Evolutionary conservation across 2,113 vertebrate species (phyloP).

Genomic region (Sula dactylatra): DNA sequence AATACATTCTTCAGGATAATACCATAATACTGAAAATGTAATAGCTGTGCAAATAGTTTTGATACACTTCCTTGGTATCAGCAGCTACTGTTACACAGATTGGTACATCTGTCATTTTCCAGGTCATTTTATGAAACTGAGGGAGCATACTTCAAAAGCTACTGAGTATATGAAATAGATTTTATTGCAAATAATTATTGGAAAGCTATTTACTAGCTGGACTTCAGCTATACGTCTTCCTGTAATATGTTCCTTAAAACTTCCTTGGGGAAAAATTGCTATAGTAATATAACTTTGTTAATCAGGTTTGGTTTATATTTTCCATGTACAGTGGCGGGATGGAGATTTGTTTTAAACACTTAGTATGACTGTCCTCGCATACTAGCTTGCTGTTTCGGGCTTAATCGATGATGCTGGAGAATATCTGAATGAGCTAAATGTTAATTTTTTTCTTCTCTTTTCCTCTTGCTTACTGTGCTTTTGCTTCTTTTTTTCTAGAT

Average conservation of each 20-base stretch:
- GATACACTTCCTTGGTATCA: neutral
- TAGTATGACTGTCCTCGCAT: constrained; percentile 52
- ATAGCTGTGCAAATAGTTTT: constrained; percentile 37
- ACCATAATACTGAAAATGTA: neutral
- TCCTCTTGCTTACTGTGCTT: constrained; percentile 77
- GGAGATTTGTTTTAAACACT: constrained; percentile 54
- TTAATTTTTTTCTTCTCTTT: constrained; percentile 75
- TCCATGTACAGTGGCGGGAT: constrained; percentile 24
- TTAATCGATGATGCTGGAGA: constrained; percentile 65
- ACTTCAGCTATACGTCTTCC: constrained; percentile 11
- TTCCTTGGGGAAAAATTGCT: constrained; percentile 26
- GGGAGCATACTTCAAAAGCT: constrained; percentile 47
- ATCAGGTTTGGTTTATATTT: constrained; percentile 61
- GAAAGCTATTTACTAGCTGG: constrained; percentile 26
- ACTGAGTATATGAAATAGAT: constrained; percentile 16
- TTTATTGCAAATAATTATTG: constrained; percentile 53
- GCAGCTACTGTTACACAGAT: constrained; percentile 7
- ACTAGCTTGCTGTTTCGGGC: constrained; percentile 67
- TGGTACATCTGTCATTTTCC: constrained; percentile 44
- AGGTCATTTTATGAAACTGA: constrained; percentile 47
- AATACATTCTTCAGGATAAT: constrained; percentile 3
- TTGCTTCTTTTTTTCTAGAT: constrained; percentile 77
- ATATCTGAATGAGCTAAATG: constrained; percentile 70
- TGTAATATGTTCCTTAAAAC: constrained; percentile 43
- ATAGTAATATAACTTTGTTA: constrained; percentile 21